A percentile compares a stretch with the other conserved stretches of the same genome.
These are phyloP conservation scores for Melanerpes aurifrons DNA, from an alignment of 2,113 vertebrate species.

Conservation along the genomic window DNA sequence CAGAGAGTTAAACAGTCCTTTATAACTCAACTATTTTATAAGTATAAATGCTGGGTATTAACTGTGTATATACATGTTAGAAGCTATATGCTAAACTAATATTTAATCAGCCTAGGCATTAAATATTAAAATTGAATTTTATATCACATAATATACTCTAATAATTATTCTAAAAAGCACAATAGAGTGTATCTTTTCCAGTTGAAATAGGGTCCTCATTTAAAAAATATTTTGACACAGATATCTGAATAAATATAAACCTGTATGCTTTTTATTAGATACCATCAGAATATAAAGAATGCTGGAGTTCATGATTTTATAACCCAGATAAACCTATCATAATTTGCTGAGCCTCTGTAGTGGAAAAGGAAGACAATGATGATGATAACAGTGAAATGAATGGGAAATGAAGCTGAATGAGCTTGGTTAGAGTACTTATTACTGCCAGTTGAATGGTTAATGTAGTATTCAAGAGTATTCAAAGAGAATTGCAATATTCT, in stretches of 20 bases:
- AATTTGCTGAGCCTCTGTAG: background rate
- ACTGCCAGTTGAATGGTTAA: slow-evolving; percentile 28
- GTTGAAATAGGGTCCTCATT: background rate
- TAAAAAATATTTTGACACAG: background rate
- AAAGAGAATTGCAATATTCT: background rate
- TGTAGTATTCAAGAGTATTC: background rate
- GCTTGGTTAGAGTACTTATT: slow-evolving; percentile 15
- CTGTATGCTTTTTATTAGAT: background rate
- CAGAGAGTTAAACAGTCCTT: slow-evolving; percentile 11
- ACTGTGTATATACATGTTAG: slow-evolving; percentile 15
- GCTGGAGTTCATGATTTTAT: background rate
- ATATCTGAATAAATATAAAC: background rate
- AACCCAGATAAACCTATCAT: background rate
- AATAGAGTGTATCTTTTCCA: background rate
- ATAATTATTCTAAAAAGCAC: background rate
- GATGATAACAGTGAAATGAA: background rate
- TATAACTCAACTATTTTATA: slow-evolving; percentile 13
- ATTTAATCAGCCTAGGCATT: slow-evolving; percentile 23
- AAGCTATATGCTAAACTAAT: background rate
- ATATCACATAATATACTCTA: background rate
- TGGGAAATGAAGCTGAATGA: background rate
- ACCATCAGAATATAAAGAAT: background rate
- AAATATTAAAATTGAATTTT: slow-evolving; percentile 34
- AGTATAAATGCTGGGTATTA: slow-evolving; percentile 38
- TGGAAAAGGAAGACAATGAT: background rate